Percentiles rank a stretch among this genome's conserved stretches.
phyloP scores from a whole-genome alignment of 2,113 vertebrate species.

The Taxidea taxus region DNA sequence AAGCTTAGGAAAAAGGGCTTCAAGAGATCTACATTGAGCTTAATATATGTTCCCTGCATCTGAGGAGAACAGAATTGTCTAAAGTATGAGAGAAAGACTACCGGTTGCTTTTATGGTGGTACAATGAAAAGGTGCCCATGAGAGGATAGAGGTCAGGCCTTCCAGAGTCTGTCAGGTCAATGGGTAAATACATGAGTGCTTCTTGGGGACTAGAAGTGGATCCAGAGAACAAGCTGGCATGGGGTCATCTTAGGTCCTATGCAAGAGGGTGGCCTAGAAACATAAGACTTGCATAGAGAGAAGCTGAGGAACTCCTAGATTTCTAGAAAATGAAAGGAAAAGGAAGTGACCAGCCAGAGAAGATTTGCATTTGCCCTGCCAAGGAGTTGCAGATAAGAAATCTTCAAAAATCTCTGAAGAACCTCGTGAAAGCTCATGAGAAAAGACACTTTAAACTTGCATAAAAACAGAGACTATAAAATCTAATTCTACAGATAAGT shows the following conservation, averaged over 20 bases:
- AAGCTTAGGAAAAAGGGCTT: neutral
- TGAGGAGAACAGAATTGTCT: neutral
- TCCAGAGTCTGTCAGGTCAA: neutral
- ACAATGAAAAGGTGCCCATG: neutral
- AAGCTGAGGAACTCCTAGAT: neutral
- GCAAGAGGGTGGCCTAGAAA: neutral
- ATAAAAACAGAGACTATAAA: neutral
- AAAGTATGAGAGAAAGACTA: neutral
- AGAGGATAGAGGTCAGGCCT: neutral
- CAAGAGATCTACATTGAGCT: neutral
- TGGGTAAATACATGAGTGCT: neutral
- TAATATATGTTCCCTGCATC: neutral
- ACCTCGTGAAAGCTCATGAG: neutral
- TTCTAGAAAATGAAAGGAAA: neutral
- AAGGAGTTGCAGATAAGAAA: neutral
- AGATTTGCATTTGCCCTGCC: neutral
- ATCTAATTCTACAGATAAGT: neutral
- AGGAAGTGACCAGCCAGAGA: neutral
- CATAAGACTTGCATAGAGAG: neutral
- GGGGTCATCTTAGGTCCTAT: neutral
- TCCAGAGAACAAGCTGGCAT: neutral
- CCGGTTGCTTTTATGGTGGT: neutral
- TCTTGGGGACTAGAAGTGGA: neutral
- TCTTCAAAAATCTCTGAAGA: neutral
- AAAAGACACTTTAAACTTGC: neutral